These are phyloP conservation scores for Bicyclus anynana DNA, from an alignment of 1,140 invertebrate genomes.

Conservation along the genomic window DNA sequence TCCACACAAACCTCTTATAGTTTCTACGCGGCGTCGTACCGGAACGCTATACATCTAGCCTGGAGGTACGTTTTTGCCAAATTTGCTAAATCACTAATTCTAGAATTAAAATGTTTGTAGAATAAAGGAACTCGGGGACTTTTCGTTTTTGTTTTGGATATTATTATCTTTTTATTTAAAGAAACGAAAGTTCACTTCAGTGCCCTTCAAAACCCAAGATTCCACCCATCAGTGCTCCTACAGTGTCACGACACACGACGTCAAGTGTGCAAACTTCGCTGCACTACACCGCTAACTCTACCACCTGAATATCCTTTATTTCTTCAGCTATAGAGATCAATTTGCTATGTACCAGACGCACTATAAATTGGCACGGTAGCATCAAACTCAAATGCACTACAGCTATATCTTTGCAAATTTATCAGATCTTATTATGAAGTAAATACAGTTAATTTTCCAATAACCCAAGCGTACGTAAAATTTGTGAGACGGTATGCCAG, in stretches of 20 bases:
- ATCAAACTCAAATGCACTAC: slow-evolving; percentile 21
- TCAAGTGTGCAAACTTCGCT: slow-evolving; percentile 30
- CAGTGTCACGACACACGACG: slow-evolving; percentile 29
- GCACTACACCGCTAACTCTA: slow-evolving; percentile 1
- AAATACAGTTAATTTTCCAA: slow-evolving; percentile 4
- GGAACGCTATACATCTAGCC: too few relatives aligned
- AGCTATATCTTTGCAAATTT: neutral
- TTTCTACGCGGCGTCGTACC: too few relatives aligned
- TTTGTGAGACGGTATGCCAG: slow-evolving; percentile 14
- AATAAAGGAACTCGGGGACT: too few relatives aligned
- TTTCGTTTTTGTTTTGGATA: too few relatives aligned
- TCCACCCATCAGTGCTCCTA: slow-evolving; percentile 27
- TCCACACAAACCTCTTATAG: too few relatives aligned
- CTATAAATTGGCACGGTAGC: neutral
- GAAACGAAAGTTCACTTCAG: neutral
- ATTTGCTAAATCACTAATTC: too few relatives aligned
- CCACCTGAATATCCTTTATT: neutral
- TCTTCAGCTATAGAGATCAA: neutral
- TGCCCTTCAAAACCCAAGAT: slow-evolving; percentile 16
- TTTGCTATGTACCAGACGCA: neutral
- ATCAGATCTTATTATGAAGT: neutral
- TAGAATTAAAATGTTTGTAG: too few relatives aligned
- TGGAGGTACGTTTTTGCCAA: too few relatives aligned
- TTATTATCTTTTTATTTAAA: too few relatives aligned
- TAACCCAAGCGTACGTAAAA: neutral